A percentile compares a stretch with the other conserved stretches of the same genome.
phyloP scores from a whole-genome alignment of 2,113 vertebrate genomes.

The Fukomys damarensis region DNA sequence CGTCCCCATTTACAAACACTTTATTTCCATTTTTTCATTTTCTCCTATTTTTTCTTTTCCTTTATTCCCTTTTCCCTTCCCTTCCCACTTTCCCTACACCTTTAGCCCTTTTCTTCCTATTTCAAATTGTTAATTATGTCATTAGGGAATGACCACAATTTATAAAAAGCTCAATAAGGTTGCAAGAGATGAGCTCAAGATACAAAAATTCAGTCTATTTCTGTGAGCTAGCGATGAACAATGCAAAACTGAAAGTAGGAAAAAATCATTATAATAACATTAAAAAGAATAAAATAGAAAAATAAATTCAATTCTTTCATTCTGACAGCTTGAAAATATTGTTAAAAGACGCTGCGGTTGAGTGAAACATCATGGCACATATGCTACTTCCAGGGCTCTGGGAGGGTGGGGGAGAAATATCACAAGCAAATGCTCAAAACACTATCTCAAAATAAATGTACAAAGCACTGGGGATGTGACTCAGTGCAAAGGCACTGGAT shows the following conservation, averaged over 20 bases:
- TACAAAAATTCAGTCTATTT: not conserved
- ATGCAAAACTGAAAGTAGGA: not conserved
- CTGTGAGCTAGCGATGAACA: not conserved
- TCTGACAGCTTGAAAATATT: not conserved
- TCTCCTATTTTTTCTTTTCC: too few species aligned
- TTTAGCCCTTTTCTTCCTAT: too few species aligned
- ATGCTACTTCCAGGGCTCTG: not conserved
- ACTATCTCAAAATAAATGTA: too few species aligned
- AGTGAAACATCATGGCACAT: too few species aligned
- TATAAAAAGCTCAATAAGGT: not conserved
- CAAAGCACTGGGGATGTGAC: not conserved
- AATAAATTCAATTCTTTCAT: not conserved
- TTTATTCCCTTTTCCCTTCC: too few species aligned
- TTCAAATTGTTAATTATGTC: too few species aligned
- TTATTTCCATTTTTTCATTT: too few species aligned
- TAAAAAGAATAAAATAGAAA: not conserved
- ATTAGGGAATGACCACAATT: too few species aligned
- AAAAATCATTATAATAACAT: not conserved
- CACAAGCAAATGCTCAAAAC: not conserved
- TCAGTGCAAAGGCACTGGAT: too few species aligned
- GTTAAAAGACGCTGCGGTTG: not conserved
- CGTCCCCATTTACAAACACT: too few species aligned
- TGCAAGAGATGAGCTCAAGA: not conserved
- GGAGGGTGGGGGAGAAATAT: not conserved
- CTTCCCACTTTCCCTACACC: too few species aligned